These are phyloP conservation scores for Petrocephalus microphthalmus DNA, from an alignment of 2,113 vertebrate genomes.

Conservation along the genomic window DNA sequence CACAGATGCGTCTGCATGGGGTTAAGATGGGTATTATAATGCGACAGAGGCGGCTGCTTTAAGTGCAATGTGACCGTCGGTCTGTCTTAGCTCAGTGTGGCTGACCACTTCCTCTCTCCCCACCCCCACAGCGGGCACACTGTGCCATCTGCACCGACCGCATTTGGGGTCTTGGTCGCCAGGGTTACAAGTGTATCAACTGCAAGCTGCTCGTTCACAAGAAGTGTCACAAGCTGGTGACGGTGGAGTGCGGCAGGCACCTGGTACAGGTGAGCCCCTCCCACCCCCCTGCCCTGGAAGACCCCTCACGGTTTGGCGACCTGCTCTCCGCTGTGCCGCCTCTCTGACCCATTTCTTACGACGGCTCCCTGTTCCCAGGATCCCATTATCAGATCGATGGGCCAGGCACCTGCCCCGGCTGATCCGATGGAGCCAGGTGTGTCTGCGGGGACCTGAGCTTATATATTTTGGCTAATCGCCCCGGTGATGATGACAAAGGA, in stretches of 20 bases:
- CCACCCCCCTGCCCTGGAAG: no score
- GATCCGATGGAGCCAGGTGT: slow-evolving; percentile 79
- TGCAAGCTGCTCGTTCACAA: slow-evolving; percentile 98
- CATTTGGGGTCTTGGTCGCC: slow-evolving; percentile 95
- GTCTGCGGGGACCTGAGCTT: background rate
- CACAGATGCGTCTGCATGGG: background rate
- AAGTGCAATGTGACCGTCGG: background rate
- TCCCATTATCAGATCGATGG: slow-evolving; percentile 66
- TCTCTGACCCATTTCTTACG: background rate
- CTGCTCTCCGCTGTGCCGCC: background rate
- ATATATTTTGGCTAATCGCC: background rate
- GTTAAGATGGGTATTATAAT: background rate
- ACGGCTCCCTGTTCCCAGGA: slow-evolving; percentile 64
- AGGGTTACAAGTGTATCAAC: slow-evolving; percentile 98
- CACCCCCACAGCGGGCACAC: slow-evolving; percentile 76
- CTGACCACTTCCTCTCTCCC: slow-evolving; percentile 7
- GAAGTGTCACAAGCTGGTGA: slow-evolving; percentile 96
- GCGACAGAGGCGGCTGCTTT: background rate
- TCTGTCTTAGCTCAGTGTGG: background rate
- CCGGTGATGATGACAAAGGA: background rate
- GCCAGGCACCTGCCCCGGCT: slow-evolving; percentile 61
- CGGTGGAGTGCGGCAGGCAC: slow-evolving; percentile 78
- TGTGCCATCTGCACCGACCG: slow-evolving; percentile 96
- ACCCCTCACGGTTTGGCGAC: background rate
- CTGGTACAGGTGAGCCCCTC: slow-evolving; percentile 49